These are phyloP conservation scores for Pemphredon lugubris DNA, from an alignment of 2,888 invertebrate genomes.

Conservation along the genomic window DNA sequence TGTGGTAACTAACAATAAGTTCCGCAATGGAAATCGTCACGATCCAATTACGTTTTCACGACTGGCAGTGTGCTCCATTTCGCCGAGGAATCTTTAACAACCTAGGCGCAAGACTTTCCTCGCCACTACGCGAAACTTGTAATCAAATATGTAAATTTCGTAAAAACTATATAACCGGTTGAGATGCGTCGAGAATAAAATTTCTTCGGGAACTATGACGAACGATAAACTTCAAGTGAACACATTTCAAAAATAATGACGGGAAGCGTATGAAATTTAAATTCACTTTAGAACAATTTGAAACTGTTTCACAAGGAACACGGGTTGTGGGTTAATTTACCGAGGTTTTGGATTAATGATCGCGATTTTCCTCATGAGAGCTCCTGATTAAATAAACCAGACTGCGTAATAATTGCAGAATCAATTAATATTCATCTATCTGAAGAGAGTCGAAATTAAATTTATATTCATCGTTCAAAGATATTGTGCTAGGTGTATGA, in stretches of 20 bases:
- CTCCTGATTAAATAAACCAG: too few species aligned
- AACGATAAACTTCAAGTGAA: too few species aligned
- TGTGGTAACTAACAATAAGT: slow-evolving; percentile 2
- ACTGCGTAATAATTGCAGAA: not conserved
- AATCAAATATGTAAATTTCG: not conserved
- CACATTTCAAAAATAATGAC: too few species aligned
- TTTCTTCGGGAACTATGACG: not conserved
- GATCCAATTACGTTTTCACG: slow-evolving; percentile 37
- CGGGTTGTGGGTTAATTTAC: too few species aligned
- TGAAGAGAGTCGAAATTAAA: not conserved
- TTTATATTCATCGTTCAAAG: too few species aligned
- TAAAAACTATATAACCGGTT: not conserved
- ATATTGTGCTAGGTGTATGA: too few species aligned
- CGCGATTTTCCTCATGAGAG: too few species aligned
- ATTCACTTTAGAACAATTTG: too few species aligned
- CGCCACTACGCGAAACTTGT: not conserved
- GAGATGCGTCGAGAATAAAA: not conserved
- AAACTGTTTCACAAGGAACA: too few species aligned
- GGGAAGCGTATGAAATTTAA: too few species aligned
- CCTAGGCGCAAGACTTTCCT: slow-evolving; percentile 1
- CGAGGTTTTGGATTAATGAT: too few species aligned
- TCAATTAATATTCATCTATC: not conserved
- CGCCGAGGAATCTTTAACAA: not conserved
- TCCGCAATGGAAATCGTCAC: slow-evolving; percentile 33
- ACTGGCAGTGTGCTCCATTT: not conserved